These are phyloP conservation scores for Rotaria macrura DNA, from an alignment of 2,888 invertebrate species.

Conservation along the genomic window DNA sequence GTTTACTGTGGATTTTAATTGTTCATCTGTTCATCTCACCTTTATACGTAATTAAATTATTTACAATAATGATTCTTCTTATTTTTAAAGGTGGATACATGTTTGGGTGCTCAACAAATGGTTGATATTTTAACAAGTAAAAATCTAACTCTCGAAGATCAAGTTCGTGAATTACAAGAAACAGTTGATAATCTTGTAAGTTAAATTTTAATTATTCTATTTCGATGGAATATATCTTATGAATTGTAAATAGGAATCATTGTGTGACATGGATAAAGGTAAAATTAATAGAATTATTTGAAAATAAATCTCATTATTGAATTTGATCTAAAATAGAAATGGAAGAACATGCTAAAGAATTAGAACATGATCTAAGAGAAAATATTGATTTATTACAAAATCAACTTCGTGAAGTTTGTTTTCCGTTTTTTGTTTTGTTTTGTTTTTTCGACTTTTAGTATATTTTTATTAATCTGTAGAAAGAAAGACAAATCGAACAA, in stretches of 20 bases:
- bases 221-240: background rate
- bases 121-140: conserved; percentile 85
- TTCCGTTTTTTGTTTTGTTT: background rate
- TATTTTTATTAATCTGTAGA: conserved; percentile 61
- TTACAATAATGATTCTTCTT: too few relatives aligned
- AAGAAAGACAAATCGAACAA: conserved; percentile 62
- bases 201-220: conserved; percentile 40
- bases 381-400: conserved; percentile 80
- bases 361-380: conserved; percentile 86
- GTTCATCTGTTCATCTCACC: too few relatives aligned
- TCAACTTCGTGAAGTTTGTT: conserved; percentile 64
- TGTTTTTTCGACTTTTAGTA: background rate
- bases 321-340: background rate
- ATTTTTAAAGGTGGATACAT: conserved; percentile 95
- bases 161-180: conserved; percentile 73
- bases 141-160: conserved; percentile 85
- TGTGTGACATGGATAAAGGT: conserved; percentile 73
- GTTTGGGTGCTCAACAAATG: conserved; percentile 95
- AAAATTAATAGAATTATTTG: background rate
- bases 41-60: too few relatives aligned
- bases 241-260: conserved; percentile 49
- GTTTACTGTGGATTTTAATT: too few relatives aligned
- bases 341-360: conserved; percentile 65
- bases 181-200: conserved; percentile 79
- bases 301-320: background rate